A percentile compares a stretch with the other conserved stretches of the same genome.
Conservation (phyloP, 2,113 vertebrate species). For the Aspidoscelis tigris region DNA sequence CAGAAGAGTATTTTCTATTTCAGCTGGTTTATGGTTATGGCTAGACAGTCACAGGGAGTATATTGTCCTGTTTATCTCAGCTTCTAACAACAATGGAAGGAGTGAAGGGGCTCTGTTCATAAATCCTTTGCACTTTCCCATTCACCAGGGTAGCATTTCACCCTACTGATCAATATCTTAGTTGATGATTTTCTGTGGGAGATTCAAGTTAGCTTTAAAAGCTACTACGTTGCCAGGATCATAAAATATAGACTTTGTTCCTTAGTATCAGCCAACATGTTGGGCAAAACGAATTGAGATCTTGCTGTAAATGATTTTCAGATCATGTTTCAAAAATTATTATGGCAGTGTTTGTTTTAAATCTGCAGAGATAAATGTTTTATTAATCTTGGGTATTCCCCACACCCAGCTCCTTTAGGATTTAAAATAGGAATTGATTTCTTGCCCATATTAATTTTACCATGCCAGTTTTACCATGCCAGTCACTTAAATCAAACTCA, state of each 20-base stretch:
- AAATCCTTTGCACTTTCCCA: conserved; percentile 35
- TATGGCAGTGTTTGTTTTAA: conserved; percentile 7
- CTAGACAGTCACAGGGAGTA: no score
- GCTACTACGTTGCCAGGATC: conserved; percentile 44
- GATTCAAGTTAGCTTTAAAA: conserved; percentile 34
- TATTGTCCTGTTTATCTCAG: not conserved
- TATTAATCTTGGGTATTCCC: not conserved
- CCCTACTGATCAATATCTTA: conserved; percentile 21
- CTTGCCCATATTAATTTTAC: conserved; percentile 31
- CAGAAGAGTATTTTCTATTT: not conserved
- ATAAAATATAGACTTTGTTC: conserved; percentile 30
- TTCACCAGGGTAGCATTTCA: conserved; percentile 38
- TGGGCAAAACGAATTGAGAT: conserved; percentile 47
- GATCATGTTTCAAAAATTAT: conserved; percentile 39
- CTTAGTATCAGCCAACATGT: not conserved
- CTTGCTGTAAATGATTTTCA: conserved; percentile 49
- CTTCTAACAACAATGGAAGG: conserved; percentile 4
- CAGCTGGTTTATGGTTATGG: not conserved
- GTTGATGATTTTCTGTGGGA: conserved; percentile 35
- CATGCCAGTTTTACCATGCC: not conserved
- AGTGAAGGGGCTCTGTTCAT: conserved; percentile 9
- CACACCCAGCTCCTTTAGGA: conserved; percentile 9
- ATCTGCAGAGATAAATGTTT: conserved; percentile 29
- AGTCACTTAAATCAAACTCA: no score
- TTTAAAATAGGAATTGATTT: conserved; percentile 36